A percentile compares a stretch with the other conserved stretches of the same genome.
Evolutionary conservation across 1,140 invertebrate genomes (phyloP).

Genomic region (Conus betulinus): DNA sequence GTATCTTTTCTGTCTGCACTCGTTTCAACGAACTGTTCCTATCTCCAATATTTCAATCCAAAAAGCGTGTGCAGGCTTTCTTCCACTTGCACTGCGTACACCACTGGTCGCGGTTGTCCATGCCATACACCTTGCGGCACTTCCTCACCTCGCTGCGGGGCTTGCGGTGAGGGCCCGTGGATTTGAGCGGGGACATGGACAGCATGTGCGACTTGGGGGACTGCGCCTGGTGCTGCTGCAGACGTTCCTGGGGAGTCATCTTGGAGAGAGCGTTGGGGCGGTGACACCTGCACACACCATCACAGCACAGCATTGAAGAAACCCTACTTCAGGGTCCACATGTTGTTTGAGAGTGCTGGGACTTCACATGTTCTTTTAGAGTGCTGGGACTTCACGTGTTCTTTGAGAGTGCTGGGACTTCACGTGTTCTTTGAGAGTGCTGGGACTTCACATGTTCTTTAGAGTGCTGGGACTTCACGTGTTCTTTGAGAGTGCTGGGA

Average conservation of each 20-base stretch:
- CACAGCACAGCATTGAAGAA: background rate
- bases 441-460: too few species aligned
- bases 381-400: too few species aligned
- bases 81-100: constrained; percentile 99
- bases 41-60: constrained; percentile 56
- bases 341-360: too few species aligned
- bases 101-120: constrained; percentile 97
- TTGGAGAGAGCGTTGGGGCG: constrained; percentile 60
- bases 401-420: too few species aligned
- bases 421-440: too few species aligned
- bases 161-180: constrained; percentile 70
- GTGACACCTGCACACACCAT: constrained; percentile 53
- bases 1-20: too few species aligned
- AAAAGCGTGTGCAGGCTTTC: constrained; percentile 96
- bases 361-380: too few species aligned
- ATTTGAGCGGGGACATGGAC: constrained; percentile 77
- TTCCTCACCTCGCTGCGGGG: constrained; percentile 87
- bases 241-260: constrained; percentile 63
- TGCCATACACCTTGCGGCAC: constrained; percentile 98
- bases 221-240: constrained; percentile 68
- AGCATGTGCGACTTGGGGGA: constrained; percentile 69
- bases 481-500: too few species aligned
- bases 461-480: too few species aligned
- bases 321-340: background rate
- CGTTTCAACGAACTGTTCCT: too few species aligned